phyloP scores from a whole-genome alignment of 2,888 invertebrate species.

The Caenorhabditis imperialis region DNA sequence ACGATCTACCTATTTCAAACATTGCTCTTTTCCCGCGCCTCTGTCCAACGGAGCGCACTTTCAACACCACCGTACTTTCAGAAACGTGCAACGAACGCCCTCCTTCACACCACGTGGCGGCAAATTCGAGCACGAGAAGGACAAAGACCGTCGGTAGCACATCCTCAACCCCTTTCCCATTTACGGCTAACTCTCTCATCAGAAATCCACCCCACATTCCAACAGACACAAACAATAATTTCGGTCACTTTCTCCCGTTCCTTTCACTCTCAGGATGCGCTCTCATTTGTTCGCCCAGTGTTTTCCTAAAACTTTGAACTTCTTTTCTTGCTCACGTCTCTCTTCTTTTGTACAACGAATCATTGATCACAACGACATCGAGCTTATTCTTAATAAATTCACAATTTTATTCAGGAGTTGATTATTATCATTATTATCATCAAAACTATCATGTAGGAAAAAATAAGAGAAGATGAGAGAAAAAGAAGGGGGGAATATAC shows the following conservation, averaged over 20 bases:
- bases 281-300: slow-evolving; percentile 6
- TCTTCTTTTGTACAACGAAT: slow-evolving; percentile 26
- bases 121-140: slow-evolving; percentile 67
- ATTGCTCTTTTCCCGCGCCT: no score
- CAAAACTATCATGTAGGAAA: background rate
- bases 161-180: background rate
- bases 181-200: no score
- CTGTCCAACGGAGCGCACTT: background rate
- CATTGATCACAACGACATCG: slow-evolving; percentile 20
- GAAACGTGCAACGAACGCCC: slow-evolving; percentile 72
- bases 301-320: slow-evolving; percentile 5
- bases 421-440: no score
- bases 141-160: slow-evolving; percentile 52
- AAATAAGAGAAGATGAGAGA: background rate
- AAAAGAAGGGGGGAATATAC: slow-evolving; percentile 21
- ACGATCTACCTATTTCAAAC: no score
- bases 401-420: no score
- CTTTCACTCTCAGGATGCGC: background rate
- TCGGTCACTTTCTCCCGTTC: slow-evolving; percentile 7
- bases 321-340: slow-evolving; percentile 20
- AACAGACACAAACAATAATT: slow-evolving; percentile 26
- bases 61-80: slow-evolving; percentile 16
- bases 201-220: background rate
- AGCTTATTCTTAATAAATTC: slow-evolving; percentile 33
- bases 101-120: slow-evolving; percentile 77